A percentile compares a stretch with the other conserved stretches of the same genome.
These are phyloP conservation scores for Panulirus ornatus DNA, from an alignment of 1,140 invertebrate species.

Conservation along the genomic window DNA sequence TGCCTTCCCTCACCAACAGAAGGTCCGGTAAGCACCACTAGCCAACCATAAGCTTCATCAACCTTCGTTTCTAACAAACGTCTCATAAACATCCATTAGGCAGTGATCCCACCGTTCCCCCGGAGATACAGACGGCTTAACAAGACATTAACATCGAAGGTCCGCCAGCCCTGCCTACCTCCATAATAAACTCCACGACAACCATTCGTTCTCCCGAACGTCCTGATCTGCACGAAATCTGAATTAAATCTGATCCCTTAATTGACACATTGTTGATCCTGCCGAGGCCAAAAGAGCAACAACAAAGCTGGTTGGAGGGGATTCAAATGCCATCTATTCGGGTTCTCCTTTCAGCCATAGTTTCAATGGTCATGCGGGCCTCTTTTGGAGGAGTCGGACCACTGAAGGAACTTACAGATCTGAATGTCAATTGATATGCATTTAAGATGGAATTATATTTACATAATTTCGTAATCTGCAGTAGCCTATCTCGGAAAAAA, in stretches of 20 bases:
- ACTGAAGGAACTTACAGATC: not conserved
- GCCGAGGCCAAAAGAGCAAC: constrained; percentile 51
- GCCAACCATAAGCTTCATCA: not conserved
- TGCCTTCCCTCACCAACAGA: not conserved
- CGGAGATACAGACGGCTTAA: constrained; percentile 6
- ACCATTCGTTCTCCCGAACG: constrained; percentile 1
- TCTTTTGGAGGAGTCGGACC: not conserved
- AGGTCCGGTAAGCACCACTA: not conserved
- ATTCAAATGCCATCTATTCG: constrained; percentile 34
- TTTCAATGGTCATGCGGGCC: not conserved
- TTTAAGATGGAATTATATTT: not conserved
- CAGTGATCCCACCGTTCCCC: not conserved
- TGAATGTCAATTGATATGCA: not conserved
- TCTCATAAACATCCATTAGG: constrained; percentile 32
- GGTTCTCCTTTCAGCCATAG: constrained; percentile 22
- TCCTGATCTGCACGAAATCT: constrained; percentile 66
- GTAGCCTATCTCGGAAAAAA: too few relatives aligned
- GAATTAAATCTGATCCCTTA: constrained; percentile 70
- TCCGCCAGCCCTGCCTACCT: not conserved
- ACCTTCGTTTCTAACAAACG: not conserved
- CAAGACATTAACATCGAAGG: not conserved
- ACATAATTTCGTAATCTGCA: too few relatives aligned
- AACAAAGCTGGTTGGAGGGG: constrained; percentile 43
- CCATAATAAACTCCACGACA: constrained; percentile 28
- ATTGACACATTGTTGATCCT: constrained; percentile 72